Evolutionary conservation across 2,888 invertebrate species (phyloP).

Genomic region (Tanytarsus gracilentus): DNA sequence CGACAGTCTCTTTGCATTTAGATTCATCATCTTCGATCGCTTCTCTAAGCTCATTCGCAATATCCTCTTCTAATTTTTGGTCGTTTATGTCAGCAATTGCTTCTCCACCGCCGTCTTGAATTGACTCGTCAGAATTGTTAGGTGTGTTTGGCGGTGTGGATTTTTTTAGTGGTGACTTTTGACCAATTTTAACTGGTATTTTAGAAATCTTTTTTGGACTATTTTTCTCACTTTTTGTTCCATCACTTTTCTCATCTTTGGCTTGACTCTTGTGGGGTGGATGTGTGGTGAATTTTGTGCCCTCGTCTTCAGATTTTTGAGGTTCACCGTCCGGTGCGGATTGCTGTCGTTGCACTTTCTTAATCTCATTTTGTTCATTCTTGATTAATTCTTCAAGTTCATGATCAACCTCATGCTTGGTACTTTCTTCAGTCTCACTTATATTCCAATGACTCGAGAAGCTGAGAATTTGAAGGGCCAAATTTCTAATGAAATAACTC

Average conservation of each 20-base stretch:
- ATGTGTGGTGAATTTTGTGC: conserved; percentile 39
- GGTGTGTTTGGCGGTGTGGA: conserved; percentile 20
- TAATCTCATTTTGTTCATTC: conserved; percentile 39
- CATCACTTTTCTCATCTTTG: conserved; percentile 28
- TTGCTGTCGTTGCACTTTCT: conserved; percentile 38
- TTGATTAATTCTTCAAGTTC: conserved; percentile 41
- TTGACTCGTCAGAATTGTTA: conserved; percentile 33
- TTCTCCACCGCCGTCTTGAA: conserved; percentile 42
- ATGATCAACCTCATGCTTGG: conserved; percentile 35
- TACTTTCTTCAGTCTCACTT: conserved; percentile 35
- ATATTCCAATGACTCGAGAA: conserved; percentile 49
- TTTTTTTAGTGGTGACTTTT: conserved; percentile 41
- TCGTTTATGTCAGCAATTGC: conserved; percentile 39
- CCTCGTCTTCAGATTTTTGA: conserved; percentile 28
- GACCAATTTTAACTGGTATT: conserved; percentile 36
- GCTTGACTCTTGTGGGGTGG: conserved; percentile 36
- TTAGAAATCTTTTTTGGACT: conserved; percentile 43
- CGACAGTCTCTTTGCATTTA: conserved; percentile 40
- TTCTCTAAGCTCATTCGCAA: conserved; percentile 32
- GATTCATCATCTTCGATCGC: conserved; percentile 35
- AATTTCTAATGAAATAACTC: conserved; percentile 72
- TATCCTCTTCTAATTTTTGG: conserved; percentile 31
- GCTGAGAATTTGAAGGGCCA: conserved; percentile 75
- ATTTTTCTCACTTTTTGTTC: conserved; percentile 33
- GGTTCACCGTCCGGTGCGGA: conserved; percentile 36